Evolutionary conservation across 2,888 invertebrate species (phyloP), one percentile per base, ranked within the genome.

Genomic region (Drosophila borealis): DNA sequence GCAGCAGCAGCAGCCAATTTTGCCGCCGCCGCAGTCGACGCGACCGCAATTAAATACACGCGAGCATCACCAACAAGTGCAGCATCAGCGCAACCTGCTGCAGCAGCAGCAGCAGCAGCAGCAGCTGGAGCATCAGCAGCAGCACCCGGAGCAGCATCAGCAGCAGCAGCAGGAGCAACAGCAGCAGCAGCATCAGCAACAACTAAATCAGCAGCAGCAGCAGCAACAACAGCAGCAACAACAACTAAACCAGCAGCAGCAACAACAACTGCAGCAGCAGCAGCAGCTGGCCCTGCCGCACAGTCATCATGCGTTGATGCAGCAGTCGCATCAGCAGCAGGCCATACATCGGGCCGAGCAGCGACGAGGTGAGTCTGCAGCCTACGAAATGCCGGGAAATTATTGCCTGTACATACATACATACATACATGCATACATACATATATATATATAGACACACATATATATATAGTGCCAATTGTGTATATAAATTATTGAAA

Each of bases 301-400:
- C 54, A 87, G 88, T 25, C 83, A 83, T 71, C 83, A 83, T 54
- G 83, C 83, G 11, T 42, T 83, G 57, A 89, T 89, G 89, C 89
- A 88, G 88, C 89, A 89, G 29, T 82, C 86, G 37, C 84, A 85
- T 33, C 89, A 89, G 71, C 84, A 84, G 85, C 88, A 89, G 74
- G 84, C 88, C 21, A 89, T 89, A 64, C 86, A 84, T 53, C 71
- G 84, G 65, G 83, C 83, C 59, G 84, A 84, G 77, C 89, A 89
- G 74, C 74, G 80, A 51, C 69, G 84, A 74, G 84, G 84, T 84
- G 80, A 84, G 84, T 78, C 25, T 25, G 46, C 59, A 59, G 36
- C 14, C 19, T n/a, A 17, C 21, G 17, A 54, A 46, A 29, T 29
- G 10, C 41, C 37, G 48, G 39, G 51, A 66, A 65, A 64, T 45